Conservation (phyloP, 2,888 invertebrate species). For the Aspidiotus destructor region DNA sequence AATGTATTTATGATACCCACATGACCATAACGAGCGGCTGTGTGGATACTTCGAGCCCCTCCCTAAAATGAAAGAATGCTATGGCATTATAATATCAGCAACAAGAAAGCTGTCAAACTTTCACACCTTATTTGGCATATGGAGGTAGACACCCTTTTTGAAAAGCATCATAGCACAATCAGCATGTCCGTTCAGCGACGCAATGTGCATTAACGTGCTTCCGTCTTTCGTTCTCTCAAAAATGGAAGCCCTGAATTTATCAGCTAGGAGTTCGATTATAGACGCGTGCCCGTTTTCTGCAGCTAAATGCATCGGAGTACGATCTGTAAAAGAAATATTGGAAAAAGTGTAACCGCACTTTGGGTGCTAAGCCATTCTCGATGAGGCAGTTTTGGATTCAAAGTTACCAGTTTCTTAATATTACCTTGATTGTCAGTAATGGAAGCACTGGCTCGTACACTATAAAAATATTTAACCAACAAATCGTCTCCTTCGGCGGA, state of each 20-base stretch:
- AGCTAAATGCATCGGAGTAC: constrained; percentile 94
- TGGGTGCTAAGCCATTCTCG: background rate
- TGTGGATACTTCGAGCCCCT: constrained; percentile 94
- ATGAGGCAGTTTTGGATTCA: background rate
- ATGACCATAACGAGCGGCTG: constrained; percentile 93
- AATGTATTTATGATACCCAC: constrained; percentile 94
- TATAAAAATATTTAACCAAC: constrained; percentile 89
- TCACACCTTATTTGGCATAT: constrained; percentile 93
- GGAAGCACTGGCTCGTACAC: constrained; percentile 86
- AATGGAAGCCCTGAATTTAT: constrained; percentile 95
- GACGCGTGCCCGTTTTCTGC: constrained; percentile 94
- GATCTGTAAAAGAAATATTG: constrained; percentile 51
- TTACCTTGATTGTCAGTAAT: constrained; percentile 83
- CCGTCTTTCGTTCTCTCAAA: constrained; percentile 96
- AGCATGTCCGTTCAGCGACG: constrained; percentile 92
- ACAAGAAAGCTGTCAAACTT: background rate
- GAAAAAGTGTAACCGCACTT: background rate
- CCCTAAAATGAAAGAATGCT: constrained; percentile 48
- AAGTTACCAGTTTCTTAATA: background rate
- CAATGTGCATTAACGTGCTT: constrained; percentile 96
- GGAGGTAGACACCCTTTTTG: constrained; percentile 95
- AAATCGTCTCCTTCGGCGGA: constrained; percentile 92
- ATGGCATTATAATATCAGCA: constrained; percentile 35
- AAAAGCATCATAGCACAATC: constrained; percentile 97
- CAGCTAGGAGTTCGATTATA: constrained; percentile 89